Percentiles rank a stretch among this genome's conserved stretches.
These are phyloP conservation scores for Actinia equina DNA, from an alignment of 64 coral and sea anemone genomes.

Conservation along the genomic window DNA sequence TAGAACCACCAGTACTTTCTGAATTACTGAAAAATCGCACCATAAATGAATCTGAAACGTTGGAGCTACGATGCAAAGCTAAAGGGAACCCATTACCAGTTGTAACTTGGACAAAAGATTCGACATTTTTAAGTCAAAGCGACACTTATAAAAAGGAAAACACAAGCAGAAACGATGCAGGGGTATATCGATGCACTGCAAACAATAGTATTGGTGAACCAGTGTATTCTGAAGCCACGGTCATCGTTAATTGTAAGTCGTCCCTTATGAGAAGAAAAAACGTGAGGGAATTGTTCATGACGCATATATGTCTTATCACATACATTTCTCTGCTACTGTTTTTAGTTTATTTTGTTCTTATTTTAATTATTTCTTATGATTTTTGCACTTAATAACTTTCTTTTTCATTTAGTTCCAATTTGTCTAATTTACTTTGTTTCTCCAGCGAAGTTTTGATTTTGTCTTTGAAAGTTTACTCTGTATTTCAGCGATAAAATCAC, in stretches of 20 bases:
- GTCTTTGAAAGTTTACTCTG: no score
- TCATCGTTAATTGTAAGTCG: neutral
- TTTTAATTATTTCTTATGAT: no score
- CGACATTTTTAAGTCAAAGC: neutral
- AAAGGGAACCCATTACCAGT: slow-evolving; percentile 21
- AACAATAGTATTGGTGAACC: slow-evolving; percentile 8
- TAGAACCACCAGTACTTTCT: neutral
- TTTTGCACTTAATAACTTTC: no score
- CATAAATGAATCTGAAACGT: neutral
- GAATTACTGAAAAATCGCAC: neutral
- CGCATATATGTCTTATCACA: no score
- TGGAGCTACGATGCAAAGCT: neutral
- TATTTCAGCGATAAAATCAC: no score
- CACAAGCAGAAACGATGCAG: neutral
- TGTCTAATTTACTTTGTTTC: no score
- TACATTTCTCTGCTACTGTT: no score
- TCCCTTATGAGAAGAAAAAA: no score
- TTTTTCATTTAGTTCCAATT: no score
- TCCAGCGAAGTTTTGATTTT: no score
- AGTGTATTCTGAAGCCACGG: neutral
- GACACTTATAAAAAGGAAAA: neutral
- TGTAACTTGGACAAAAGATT: slow-evolving; percentile 11
- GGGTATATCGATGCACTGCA: slow-evolving; percentile 30
- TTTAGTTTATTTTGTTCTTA: no score
- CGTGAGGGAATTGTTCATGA: no score